Evolutionary conservation across 2,113 vertebrate genomes (phyloP).

Genomic region (Pterocles gutturalis): DNA sequence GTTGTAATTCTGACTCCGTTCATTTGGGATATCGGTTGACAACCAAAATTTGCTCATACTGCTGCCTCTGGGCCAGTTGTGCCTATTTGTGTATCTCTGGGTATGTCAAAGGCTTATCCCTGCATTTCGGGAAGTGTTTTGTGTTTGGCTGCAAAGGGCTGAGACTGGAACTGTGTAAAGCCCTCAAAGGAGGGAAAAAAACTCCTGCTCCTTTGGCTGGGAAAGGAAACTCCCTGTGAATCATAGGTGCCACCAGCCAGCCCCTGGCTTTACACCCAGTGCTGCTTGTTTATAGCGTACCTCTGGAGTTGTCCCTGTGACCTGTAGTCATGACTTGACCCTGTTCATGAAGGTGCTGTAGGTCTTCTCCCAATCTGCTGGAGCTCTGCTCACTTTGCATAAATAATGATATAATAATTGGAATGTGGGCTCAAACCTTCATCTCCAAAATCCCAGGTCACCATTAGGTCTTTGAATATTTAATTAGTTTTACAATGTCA

Average conservation of each 20-base stretch:
- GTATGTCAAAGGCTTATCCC: not conserved
- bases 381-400: not conserved
- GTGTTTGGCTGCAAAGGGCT: not conserved
- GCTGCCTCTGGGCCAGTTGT: constrained; percentile 2
- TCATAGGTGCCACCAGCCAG: not conserved
- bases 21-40: not conserved
- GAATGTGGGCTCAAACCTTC: not conserved
- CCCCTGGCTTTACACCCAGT: not conserved
- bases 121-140: not conserved
- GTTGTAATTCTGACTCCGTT: not conserved
- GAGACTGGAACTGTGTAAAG: not conserved
- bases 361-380: not conserved
- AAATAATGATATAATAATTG: not conserved
- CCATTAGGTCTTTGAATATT: not conserved
- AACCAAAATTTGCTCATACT: not conserved
- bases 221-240: not conserved
- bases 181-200: not conserved
- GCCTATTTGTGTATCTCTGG: not conserved
- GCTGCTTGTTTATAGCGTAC: not conserved
- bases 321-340: not conserved
- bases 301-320: not conserved
- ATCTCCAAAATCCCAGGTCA: not conserved
- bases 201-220: not conserved
- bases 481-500: not conserved
- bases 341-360: not conserved